phyloP scores from a whole-genome alignment of 1,140 invertebrate species.

The Caenorhabditis briggsae region DNA sequence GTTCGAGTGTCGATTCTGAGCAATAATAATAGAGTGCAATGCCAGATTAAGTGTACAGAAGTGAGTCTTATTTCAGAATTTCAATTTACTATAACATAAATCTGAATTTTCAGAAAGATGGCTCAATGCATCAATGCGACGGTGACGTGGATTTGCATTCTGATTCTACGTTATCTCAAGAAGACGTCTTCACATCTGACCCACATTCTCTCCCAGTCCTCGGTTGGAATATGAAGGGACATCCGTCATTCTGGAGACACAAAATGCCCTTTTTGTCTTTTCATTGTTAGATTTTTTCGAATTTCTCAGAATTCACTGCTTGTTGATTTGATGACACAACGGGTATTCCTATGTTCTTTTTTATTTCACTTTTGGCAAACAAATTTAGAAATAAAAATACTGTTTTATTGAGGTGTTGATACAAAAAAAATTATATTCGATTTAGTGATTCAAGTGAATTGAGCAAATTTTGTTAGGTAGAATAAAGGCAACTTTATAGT shows the following conservation, averaged over 20 bases:
- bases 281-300: slow-evolving; percentile 57
- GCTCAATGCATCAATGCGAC: slow-evolving; percentile 67
- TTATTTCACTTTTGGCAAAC: neutral
- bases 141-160: slow-evolving; percentile 70
- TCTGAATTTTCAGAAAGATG: slow-evolving; percentile 68
- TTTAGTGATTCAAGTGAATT: no score
- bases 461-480: no score
- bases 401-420: no score
- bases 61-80: slow-evolving; percentile 55
- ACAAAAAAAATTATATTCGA: no score
- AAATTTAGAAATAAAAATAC: no score
- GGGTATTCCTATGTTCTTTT: slow-evolving; percentile 19
- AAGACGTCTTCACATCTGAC: slow-evolving; percentile 74
- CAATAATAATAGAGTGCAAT: slow-evolving; percentile 66
- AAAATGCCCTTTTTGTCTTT: slow-evolving; percentile 76
- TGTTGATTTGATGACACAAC: slow-evolving; percentile 51
- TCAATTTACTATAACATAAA: neutral
- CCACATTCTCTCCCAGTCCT: slow-evolving; percentile 69
- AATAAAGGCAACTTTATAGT: neutral
- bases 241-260: slow-evolving; percentile 74
- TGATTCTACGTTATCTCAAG: slow-evolving; percentile 70
- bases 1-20: slow-evolving; percentile 70
- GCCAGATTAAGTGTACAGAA: slow-evolving; percentile 70
- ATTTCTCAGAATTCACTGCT: neutral
- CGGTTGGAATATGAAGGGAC: slow-evolving; percentile 76